A percentile compares a stretch with the other conserved stretches of the same genome.
phyloP scores from a whole-genome alignment of 2,888 invertebrate species.

The Mystacides longicornis region DNA sequence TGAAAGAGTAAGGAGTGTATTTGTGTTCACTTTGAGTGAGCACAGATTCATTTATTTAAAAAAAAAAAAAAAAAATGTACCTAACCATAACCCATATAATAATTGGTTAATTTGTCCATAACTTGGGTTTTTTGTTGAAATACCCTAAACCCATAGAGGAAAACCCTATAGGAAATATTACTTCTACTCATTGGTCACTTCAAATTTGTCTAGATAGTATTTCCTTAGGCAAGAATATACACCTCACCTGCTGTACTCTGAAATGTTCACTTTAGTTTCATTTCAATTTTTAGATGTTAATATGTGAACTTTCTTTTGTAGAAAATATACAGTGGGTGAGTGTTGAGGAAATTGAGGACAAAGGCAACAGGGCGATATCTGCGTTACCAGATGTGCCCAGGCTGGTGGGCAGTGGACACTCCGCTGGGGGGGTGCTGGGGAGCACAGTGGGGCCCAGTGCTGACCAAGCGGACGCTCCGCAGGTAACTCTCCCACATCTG shows the following conservation, averaged over 20 bases:
- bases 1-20: too few relatives aligned
- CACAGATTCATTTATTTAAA: too few relatives aligned
- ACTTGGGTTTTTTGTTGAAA: too few relatives aligned
- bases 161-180: too few relatives aligned
- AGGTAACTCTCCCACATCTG: conserved; percentile 9
- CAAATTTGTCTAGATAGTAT: too few relatives aligned
- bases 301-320: conserved; percentile 26
- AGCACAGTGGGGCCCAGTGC: conserved; percentile 80
- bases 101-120: too few relatives aligned
- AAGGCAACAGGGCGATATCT: conserved; percentile 68
- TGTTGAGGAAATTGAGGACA: conserved; percentile 86
- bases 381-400: conserved; percentile 81
- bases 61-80: too few relatives aligned
- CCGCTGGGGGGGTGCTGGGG: conserved; percentile 94
- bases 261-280: not conserved
- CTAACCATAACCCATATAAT: too few relatives aligned
- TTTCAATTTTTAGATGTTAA: not conserved
- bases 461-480: conserved; percentile 32
- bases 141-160: too few relatives aligned
- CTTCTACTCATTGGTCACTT: too few relatives aligned
- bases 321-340: conserved; percentile 96
- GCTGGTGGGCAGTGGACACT: conserved; percentile 88
- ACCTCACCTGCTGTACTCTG: not conserved
- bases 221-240: too few relatives aligned
- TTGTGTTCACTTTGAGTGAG: too few relatives aligned